Evolutionary conservation across 2,797 vertebrate genomes (phyloP), one percentile per base, ranked within the genome.

Genomic region (Malurus leucopterus): DNA sequence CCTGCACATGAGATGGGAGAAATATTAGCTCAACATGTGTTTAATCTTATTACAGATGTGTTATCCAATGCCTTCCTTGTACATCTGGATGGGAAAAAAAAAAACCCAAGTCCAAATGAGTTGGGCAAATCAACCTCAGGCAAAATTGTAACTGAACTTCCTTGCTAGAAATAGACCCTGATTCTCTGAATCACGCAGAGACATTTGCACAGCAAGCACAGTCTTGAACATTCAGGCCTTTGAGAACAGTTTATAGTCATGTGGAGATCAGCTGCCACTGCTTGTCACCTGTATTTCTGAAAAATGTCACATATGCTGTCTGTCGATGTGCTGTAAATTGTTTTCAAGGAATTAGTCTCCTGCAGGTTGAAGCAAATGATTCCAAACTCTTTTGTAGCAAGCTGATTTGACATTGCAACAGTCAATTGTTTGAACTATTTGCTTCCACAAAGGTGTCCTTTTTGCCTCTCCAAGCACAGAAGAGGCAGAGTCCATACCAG

Each of bases 191-290:
- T 72, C 32, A 24, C 18, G 10, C 41, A 73, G 36, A 69, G 17
- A 43, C 26, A 79, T 86, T 80, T 88, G 21, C 64, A 74, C 43
- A 76, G 72, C 43, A 57, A 86, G 43, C 21, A 67, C 32, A n/a
- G 22, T 34, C 43, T 61, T 76, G 29, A 82, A 58, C 32, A 68
- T 16, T 38, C 32, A 92, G 50, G 46, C n/a, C 71, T 86, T 88
- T 91, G 70, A 90, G 88, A 95, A 90, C 57, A 84, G 36, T 85
- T 93, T 84, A 79, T 29, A 91, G 27, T 90, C 83, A 59, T 55
- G 46, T 46, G 78, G 88, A 95, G 89, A 88, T 95, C 85, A 92
- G 59, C 81, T 93, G 86, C 77, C 54, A 49, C n/a, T 55, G 19
- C 78, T 83, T 86, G 69, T 92, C 81, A 93, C 76, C 70, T 92